phyloP scores from a whole-genome alignment of 2,888 invertebrate genomes.

The Rhogogaster chlorosoma region DNA sequence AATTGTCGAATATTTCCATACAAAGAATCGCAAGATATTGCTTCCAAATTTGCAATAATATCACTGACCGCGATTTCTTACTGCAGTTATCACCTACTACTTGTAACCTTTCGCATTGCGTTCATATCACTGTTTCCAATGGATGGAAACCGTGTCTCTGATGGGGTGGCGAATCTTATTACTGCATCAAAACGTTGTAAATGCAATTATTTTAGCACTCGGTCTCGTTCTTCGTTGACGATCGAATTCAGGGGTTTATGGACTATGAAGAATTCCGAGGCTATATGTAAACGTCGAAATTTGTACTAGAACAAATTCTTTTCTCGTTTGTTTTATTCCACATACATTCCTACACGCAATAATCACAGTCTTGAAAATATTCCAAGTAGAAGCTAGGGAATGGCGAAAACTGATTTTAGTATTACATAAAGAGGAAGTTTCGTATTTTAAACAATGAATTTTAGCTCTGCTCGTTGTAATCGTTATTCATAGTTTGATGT shows the following conservation, averaged over 20 bases:
- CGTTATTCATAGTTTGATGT: not conserved
- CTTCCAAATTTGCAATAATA: not conserved
- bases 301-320: not conserved
- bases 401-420: not conserved
- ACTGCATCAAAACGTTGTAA: constrained; percentile 25
- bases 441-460: not conserved
- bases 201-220: constrained; percentile 1
- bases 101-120: not conserved
- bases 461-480: not conserved
- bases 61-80: not conserved
- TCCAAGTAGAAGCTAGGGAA: not conserved
- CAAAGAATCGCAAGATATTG: too few relatives aligned
- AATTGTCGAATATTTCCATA: not conserved
- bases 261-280: not conserved
- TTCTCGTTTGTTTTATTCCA: too few relatives aligned
- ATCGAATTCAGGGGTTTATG: not conserved
- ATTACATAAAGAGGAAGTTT: not conserved
- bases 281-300: not conserved
- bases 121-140: not conserved
- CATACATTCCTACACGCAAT: too few relatives aligned
- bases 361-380: not conserved
- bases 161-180: constrained; percentile 42
- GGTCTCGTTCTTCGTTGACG: not conserved
- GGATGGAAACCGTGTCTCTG: not conserved
- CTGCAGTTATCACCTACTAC: not conserved